These are phyloP conservation scores for Pomatostomus ruficeps DNA, from an alignment of 2,113 vertebrate species.

Conservation along the genomic window DNA sequence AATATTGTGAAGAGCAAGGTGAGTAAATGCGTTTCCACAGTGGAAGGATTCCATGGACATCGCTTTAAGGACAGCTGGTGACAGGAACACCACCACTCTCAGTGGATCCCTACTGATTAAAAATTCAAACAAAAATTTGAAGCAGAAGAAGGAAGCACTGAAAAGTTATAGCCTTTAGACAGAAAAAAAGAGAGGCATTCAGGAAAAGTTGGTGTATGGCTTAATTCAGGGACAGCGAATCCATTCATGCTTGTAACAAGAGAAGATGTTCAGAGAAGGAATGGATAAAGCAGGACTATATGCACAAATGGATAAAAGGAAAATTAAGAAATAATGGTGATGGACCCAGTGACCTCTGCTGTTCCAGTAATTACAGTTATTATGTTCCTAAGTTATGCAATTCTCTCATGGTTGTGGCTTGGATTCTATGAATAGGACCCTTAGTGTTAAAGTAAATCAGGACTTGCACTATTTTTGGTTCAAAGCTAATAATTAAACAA, in stretches of 20 bases:
- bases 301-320: neutral
- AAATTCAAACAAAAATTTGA: neutral
- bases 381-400: constrained; percentile 22
- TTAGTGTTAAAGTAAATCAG: constrained; percentile 45
- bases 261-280: neutral
- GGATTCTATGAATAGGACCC: constrained; percentile 20
- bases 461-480: constrained; percentile 53
- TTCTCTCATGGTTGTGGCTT: constrained; percentile 24
- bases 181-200: neutral
- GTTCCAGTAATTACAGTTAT: constrained; percentile 6
- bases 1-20: neutral
- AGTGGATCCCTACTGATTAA: neutral
- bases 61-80: neutral
- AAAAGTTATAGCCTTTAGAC: neutral
- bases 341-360: constrained; percentile 7
- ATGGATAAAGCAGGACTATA: neutral
- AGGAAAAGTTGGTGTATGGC: neutral
- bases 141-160: neutral
- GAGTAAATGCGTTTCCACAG: neutral
- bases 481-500: constrained; percentile 68
- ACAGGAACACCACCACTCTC: neutral
- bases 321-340: constrained; percentile 28
- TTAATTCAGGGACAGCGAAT: neutral
- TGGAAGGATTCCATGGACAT: neutral
- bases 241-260: neutral